phyloP scores from a whole-genome alignment of 2,888 invertebrate species.

The Leptinotarsa juncta region DNA sequence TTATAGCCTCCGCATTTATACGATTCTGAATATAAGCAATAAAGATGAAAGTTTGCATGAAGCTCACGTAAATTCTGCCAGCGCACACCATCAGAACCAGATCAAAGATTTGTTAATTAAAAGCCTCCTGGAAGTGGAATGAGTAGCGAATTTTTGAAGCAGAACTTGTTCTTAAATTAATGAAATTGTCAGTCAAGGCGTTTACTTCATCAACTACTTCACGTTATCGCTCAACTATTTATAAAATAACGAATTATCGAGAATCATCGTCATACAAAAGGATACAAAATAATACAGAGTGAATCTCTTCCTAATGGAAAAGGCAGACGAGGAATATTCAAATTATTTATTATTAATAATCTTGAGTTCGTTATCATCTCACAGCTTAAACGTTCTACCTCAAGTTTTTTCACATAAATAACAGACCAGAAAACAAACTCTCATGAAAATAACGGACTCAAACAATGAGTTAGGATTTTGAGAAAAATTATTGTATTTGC shows the following conservation, averaged over 20 bases:
- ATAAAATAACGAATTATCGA: background rate
- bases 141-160: slow-evolving; percentile 44
- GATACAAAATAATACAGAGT: no score
- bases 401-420: no score
- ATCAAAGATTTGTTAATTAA: slow-evolving; percentile 52
- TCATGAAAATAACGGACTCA: no score
- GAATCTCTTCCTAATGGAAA: no score
- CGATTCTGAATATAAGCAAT: slow-evolving; percentile 42
- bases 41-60: slow-evolving; percentile 40
- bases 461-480: no score
- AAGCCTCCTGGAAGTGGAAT: slow-evolving; percentile 42
- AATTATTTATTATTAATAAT: no score
- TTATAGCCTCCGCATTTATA: slow-evolving; percentile 46
- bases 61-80: slow-evolving; percentile 40
- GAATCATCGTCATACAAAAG: no score
- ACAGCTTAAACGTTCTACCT: no score
- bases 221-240: background rate
- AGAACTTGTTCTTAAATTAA: slow-evolving; percentile 54
- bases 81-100: slow-evolving; percentile 41
- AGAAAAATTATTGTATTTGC: no score
- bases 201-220: slow-evolving; percentile 6
- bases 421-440: no score
- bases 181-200: slow-evolving; percentile 61
- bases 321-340: no score
- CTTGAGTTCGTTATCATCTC: no score